Evolutionary conservation across 2,797 vertebrate species (phyloP).

Genomic region (Manis javanica): DNA sequence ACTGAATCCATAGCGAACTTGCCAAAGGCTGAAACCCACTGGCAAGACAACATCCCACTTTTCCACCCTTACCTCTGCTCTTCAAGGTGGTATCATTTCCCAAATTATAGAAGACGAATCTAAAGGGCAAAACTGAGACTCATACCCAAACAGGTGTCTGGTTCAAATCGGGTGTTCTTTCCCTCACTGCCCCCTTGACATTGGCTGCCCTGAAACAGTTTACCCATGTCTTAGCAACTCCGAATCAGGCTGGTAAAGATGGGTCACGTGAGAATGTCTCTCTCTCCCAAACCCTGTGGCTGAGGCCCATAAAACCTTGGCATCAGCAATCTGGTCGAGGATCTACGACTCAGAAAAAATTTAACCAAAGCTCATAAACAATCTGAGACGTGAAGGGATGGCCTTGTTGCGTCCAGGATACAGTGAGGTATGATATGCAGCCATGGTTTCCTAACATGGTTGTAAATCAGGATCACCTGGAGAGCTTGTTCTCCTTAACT

Average conservation of each 20-base stretch:
- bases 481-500: neutral
- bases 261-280: neutral
- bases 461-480: neutral
- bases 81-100: neutral
- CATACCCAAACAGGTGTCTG: neutral
- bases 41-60: neutral
- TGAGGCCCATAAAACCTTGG: neutral
- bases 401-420: neutral
- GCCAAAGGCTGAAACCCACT: no score
- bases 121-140: neutral
- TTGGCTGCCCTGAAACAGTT: neutral
- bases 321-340: constrained; percentile 1
- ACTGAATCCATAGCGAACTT: no score
- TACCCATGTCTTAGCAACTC: neutral
- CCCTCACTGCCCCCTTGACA: neutral
- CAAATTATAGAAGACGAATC: neutral
- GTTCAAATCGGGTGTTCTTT: neutral
- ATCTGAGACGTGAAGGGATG: neutral
- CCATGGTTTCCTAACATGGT: no score
- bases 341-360: neutral
- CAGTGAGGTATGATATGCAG: neutral
- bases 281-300: neutral
- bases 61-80: neutral
- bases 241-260: neutral
- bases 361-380: neutral